phyloP scores from a whole-genome alignment of 1,140 invertebrate species.

The Monomorium pharaonis region DNA sequence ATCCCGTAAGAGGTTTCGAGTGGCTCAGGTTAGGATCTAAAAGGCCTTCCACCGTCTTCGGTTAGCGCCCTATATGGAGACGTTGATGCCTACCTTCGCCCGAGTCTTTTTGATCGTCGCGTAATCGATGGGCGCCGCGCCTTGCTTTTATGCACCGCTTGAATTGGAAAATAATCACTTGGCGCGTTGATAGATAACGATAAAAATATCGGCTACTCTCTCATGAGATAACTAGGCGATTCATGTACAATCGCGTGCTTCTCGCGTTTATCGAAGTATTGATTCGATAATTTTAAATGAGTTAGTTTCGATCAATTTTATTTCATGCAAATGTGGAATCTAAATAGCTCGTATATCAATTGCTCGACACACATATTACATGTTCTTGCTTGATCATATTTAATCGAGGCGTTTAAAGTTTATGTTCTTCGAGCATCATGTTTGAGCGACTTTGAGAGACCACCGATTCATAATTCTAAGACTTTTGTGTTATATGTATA shows the following conservation, averaged over 20 bases:
- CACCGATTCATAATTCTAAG: neutral
- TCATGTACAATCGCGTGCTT: neutral
- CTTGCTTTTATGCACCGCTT: neutral
- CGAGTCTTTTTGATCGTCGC: conserved; percentile 30
- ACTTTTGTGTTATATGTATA: neutral
- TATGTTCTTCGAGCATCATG: neutral
- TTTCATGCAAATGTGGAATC: neutral
- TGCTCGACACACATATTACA: neutral
- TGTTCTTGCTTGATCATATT: neutral
- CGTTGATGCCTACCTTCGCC: conserved; percentile 39
- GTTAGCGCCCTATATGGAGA: conserved; percentile 47
- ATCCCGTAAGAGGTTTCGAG: conserved; percentile 14
- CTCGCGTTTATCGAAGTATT: neutral
- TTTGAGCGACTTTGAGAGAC: neutral
- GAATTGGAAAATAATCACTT: neutral
- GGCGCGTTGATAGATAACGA: conserved; percentile 20
- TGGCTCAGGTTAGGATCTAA: conserved; percentile 46
- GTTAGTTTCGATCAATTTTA: neutral
- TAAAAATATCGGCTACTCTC: neutral
- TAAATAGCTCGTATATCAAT: neutral
- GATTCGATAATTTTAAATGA: neutral
- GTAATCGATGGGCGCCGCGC: neutral
- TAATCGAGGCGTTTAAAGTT: neutral
- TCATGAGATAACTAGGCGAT: neutral
- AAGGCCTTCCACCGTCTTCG: conserved; percentile 39